Conservation (phyloP, 2,888 invertebrate species). For the Capitulum mitella region DNA sequence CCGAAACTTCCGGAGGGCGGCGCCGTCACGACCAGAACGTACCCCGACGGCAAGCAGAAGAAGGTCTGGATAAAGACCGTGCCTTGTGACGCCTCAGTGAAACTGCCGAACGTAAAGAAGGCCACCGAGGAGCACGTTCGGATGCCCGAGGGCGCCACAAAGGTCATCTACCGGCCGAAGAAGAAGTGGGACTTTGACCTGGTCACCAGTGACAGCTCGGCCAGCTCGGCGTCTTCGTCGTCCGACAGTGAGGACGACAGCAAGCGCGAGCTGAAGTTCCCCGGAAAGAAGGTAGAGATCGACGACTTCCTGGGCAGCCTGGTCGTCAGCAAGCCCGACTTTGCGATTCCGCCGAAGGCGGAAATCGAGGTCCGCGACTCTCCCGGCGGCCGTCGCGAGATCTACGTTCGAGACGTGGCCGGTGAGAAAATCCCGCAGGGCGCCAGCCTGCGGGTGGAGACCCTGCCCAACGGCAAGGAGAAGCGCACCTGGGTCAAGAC, state of each 20-base stretch:
- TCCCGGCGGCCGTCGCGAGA: not conserved
- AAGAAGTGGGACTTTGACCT: constrained; percentile 21
- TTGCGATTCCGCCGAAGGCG: not conserved
- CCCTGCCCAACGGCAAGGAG: not conserved
- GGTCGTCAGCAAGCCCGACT: not conserved
- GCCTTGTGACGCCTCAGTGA: not conserved
- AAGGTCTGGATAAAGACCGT: not conserved
- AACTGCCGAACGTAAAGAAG: constrained; percentile 5
- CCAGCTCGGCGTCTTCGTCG: not conserved
- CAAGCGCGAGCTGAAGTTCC: not conserved
- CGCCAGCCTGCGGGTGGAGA: not conserved
- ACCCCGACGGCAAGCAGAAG: not conserved
- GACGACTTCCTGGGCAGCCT: not conserved
- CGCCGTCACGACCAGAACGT: not conserved
- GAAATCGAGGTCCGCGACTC: not conserved
- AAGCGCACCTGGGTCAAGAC: not conserved
- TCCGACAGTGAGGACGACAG: not conserved
- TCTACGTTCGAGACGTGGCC: not conserved
- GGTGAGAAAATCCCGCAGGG: not conserved
- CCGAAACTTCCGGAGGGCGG: constrained; percentile 2
- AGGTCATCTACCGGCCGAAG: not conserved
- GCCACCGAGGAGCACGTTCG: not conserved
- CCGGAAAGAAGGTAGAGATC: not conserved
- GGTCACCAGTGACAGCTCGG: not conserved
- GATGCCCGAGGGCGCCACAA: not conserved